Percentiles rank a stretch among this genome's conserved stretches.
phyloP scores from a whole-genome alignment of 2,113 vertebrate species.

The Barbus barbus region DNA sequence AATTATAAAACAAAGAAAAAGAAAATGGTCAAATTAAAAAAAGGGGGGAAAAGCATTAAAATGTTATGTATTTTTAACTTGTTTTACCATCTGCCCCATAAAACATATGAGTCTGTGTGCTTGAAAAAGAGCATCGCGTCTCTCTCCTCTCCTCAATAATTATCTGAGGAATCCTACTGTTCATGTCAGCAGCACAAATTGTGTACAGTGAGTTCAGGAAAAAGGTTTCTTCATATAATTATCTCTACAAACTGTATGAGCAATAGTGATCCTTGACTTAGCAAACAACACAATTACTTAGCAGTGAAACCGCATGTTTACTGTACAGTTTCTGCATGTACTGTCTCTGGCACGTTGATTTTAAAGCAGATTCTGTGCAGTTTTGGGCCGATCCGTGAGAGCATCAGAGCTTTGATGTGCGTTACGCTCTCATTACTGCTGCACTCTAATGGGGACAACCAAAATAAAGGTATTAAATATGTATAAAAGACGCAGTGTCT shows the following conservation, averaged over 20 bases:
- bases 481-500: slow-evolving; percentile 45
- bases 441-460: slow-evolving; percentile 24
- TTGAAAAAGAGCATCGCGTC: not conserved
- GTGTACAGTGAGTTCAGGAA: not conserved
- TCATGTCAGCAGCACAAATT: not conserved
- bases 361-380: not conserved
- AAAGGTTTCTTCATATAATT: not conserved
- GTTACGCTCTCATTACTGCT: slow-evolving; percentile 9
- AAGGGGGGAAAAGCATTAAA: too few species aligned
- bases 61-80: too few species aligned
- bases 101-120: not conserved
- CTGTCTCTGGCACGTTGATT: not conserved
- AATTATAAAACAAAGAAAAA: too few species aligned
- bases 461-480: slow-evolving; percentile 50
- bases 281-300: not conserved
- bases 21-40: too few species aligned
- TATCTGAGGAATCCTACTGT: not conserved
- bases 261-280: not conserved
- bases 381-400: not conserved
- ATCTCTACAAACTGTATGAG: not conserved
- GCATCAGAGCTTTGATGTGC: not conserved
- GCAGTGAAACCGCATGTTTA: not conserved
- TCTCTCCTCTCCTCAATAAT: not conserved
- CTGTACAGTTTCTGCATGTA: not conserved
- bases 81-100: not conserved